Evolutionary conservation across 2,113 vertebrate species (phyloP).

Genomic region (Peromyscus leucopus): DNA sequence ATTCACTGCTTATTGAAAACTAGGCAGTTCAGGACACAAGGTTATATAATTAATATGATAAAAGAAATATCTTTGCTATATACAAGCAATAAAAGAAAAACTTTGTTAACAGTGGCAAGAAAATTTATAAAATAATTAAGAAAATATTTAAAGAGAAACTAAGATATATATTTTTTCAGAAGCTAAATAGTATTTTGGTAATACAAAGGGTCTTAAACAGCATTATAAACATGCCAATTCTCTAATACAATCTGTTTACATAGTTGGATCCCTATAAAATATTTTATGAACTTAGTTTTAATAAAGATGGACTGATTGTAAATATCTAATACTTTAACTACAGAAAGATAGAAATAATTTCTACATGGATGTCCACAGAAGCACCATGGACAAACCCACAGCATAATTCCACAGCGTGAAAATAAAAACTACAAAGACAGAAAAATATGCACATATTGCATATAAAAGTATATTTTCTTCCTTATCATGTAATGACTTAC

Average conservation of each 20-base stretch:
- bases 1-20: not conserved
- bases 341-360: not conserved
- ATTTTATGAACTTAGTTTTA: not conserved
- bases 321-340: not conserved
- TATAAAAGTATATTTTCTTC: not conserved
- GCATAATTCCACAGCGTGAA: not conserved
- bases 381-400: not conserved
- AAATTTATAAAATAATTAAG: not conserved
- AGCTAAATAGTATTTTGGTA: not conserved
- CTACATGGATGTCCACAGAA: not conserved
- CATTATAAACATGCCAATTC: not conserved
- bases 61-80: not conserved
- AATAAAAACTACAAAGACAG: not conserved
- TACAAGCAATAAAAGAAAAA: not conserved
- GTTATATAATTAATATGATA: constrained; percentile 20
- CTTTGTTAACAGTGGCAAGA: not conserved
- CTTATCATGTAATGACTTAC: not conserved
- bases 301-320: not conserved
- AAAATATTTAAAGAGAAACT: not conserved
- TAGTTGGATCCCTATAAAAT: not conserved
- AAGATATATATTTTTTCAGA: constrained; percentile 22
- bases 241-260: not conserved
- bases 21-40: not conserved
- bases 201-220: not conserved
- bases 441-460: not conserved